A percentile compares a stretch with the other conserved stretches of the same genome.
Conservation (phyloP, 2,888 invertebrate genomes). For the Rhodophaea formosa region DNA sequence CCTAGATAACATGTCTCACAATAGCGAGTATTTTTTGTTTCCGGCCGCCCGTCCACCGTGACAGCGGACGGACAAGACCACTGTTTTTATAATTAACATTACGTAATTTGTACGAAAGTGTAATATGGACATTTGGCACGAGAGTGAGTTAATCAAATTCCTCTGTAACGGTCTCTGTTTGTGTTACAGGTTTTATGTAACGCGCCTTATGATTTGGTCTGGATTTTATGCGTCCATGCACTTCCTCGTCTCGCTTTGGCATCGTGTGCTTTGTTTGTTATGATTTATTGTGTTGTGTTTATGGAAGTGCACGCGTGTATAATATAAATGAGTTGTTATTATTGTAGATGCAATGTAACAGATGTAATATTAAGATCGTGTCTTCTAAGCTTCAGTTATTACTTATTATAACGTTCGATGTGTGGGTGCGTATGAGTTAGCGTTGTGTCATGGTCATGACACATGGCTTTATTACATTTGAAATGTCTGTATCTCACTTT, state of each 20-base stretch:
- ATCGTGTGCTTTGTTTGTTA: conserved; percentile 23
- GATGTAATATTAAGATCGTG: conserved; percentile 5
- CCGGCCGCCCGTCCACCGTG: conserved; percentile 39
- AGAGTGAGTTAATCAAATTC: conserved; percentile 69
- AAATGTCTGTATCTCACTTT: not conserved
- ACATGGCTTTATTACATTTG: not conserved
- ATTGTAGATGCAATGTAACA: not conserved
- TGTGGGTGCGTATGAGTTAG: conserved; percentile 5
- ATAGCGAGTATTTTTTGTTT: conserved; percentile 25
- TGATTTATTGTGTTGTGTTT: conserved; percentile 27
- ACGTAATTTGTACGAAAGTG: conserved; percentile 60
- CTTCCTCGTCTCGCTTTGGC: conserved; percentile 35
- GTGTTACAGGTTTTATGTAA: conserved; percentile 28
- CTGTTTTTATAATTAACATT: conserved; percentile 42
- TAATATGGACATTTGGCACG: conserved; percentile 54
- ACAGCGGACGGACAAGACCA: conserved; percentile 43
- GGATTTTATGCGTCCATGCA: conserved; percentile 30
- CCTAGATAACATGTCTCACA: conserved; percentile 9
- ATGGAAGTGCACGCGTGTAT: conserved; percentile 29
- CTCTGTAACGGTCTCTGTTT: conserved; percentile 25
- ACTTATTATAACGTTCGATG: not conserved
- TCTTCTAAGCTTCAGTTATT: not conserved
- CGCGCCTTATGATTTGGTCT: conserved; percentile 25
- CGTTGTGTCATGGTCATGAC: conserved; percentile 2
- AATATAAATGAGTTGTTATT: conserved; percentile 6